Base-by-base conservation (phyloP, 2,113 vertebrate genomes). In the Phoenicopterus ruber region DNA sequence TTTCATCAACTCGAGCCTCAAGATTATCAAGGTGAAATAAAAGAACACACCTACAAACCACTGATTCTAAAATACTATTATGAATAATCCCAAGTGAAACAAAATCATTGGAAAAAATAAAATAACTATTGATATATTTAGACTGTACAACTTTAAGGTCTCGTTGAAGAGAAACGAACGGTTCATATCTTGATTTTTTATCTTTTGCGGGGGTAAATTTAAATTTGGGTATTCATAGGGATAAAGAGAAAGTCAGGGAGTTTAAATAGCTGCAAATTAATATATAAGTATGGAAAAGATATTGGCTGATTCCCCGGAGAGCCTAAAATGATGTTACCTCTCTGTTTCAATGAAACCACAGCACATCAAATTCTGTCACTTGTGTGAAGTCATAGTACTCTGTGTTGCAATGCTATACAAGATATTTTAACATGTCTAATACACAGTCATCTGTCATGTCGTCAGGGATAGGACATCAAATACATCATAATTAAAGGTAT, bases 291-390 rank as follows among this genome's bases (percentile, higher is more conserved):
- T 36, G 11, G 38, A 8, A 72, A 86, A 92, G 55, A 17, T 34
- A 17, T 21, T n/a, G 7, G 2, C 21, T 65, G 2, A 5, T 38
- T 77, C 17, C 20, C 16, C 7, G 0, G 2, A 8, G 36, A 73
- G 20, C 4, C 3, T 42, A 69, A 87, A 95, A 34, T 31, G 2
- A 24, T n/a, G 1, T 76, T 76, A 31, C 22, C 8, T 69, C 6
- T 59, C 14, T 42, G 4, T 13, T 79, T 71, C 54, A 72, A 44
- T 47, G 17, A 65, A 84, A 87, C 21, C 29, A 38, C 17, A 49
- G 2, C 2, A 22, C 11, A 73, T 90, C 7, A 49, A 63, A 40
- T 55, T 63, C 32, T 94, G 18, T 42, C 34, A 73, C 6, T 13
- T 59, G 7, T 2, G 2, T 42, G 7, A 85, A 61, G 5, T 65